Evolutionary conservation across 2,113 vertebrate species (phyloP).

Genomic region (Oreochromis aureus): DNA sequence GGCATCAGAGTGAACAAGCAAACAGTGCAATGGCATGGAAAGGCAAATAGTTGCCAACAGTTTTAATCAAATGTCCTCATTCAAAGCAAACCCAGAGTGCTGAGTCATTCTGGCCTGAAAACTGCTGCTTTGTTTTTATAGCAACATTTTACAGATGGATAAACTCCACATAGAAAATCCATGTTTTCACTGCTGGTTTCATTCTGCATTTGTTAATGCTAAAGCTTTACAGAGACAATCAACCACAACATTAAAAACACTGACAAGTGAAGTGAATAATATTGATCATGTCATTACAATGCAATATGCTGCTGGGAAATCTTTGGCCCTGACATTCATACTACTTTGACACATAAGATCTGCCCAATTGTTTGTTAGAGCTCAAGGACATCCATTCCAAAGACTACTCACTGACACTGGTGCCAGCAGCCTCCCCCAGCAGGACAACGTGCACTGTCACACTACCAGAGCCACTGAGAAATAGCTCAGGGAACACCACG

Average conservation of each 20-base stretch:
- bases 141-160: not conserved
- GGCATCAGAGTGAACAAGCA: not conserved
- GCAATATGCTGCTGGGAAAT: not conserved
- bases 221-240: not conserved
- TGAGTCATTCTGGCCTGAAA: slow-evolving; percentile 4
- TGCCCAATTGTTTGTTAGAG: not conserved
- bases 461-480: not conserved
- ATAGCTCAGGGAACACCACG: accelerated
- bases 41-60: not conserved
- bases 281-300: not conserved
- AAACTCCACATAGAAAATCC: not conserved
- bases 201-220: not conserved
- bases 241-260: not conserved
- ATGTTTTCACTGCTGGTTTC: not conserved
- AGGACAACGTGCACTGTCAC: not conserved
- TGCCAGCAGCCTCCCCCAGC: not conserved
- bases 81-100: not conserved
- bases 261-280: not conserved
- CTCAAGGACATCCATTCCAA: not conserved
- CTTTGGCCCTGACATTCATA: not conserved
- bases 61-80: not conserved
- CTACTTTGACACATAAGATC: not conserved
- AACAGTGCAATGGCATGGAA: not conserved
- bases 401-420: not conserved
- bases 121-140: not conserved